These are phyloP conservation scores for Chrysaora quinquecirrha DNA, from an alignment of 30 jellyfish, hydroid and myxozoan genomes.

Conservation along the genomic window DNA sequence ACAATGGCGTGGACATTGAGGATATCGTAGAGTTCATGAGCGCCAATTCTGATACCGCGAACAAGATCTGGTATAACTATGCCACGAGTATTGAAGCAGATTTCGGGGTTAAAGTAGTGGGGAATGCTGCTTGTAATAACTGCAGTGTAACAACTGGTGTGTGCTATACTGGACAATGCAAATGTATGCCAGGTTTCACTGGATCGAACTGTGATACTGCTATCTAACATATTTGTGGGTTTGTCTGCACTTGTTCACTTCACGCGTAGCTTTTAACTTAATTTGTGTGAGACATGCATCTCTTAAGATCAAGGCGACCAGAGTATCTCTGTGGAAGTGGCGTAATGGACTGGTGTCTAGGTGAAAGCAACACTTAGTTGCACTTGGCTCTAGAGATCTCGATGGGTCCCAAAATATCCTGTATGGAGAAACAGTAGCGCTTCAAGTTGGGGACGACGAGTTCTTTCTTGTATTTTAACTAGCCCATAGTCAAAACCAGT, in stretches of 20 bases:
- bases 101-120: conserved; percentile 81
- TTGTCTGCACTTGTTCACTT: conserved; percentile 4
- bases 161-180: conserved; percentile 92
- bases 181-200: conserved; percentile 85
- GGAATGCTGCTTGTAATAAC: conserved; percentile 82
- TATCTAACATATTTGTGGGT: neutral
- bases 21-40: conserved; percentile 83
- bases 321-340: too few relatives aligned
- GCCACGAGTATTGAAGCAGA: conserved; percentile 83
- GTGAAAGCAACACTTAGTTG: too few relatives aligned
- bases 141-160: conserved; percentile 89
- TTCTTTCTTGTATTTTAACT: too few relatives aligned
- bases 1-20: conserved; percentile 80
- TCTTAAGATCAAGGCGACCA: too few relatives aligned
- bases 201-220: conserved; percentile 83
- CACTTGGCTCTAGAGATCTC: too few relatives aligned
- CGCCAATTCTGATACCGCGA: conserved; percentile 80
- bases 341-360: too few relatives aligned
- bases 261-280: too few relatives aligned
- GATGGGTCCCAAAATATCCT: too few relatives aligned
- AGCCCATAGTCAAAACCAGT: too few relatives aligned
- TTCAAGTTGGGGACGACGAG: too few relatives aligned
- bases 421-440: too few relatives aligned
- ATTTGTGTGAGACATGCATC: too few relatives aligned
- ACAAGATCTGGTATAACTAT: conserved; percentile 83